These are phyloP conservation scores for Mythimna lalbum DNA, from an alignment of 2,888 invertebrate species.

Conservation along the genomic window DNA sequence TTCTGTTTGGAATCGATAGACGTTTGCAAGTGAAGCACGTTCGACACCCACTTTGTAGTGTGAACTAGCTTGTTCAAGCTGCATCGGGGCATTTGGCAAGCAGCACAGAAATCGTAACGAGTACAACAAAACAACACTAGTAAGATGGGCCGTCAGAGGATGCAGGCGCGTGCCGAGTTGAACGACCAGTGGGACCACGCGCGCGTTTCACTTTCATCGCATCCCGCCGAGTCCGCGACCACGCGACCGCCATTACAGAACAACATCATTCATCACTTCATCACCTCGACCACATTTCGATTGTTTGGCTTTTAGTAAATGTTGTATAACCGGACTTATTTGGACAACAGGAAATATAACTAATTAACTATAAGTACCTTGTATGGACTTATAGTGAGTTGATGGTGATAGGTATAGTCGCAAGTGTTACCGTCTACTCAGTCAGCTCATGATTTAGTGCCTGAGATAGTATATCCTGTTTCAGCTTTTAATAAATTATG, in stretches of 20 bases:
- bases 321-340: slow-evolving; percentile 29
- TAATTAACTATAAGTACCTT: background rate
- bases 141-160: slow-evolving; percentile 76
- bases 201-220: slow-evolving; percentile 88
- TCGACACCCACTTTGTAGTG: slow-evolving; percentile 3
- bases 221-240: slow-evolving; percentile 73
- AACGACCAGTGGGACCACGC: slow-evolving; percentile 86
- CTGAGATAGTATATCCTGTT: background rate
- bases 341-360: slow-evolving; percentile 17
- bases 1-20: slow-evolving; percentile 16
- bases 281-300: slow-evolving; percentile 57
- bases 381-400: background rate
- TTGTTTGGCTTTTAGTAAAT: slow-evolving; percentile 45
- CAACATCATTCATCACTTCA: slow-evolving; percentile 72
- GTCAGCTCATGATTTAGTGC: background rate
- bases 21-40: slow-evolving; percentile 24
- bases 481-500: background rate
- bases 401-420: background rate
- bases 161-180: slow-evolving; percentile 90
- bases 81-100: slow-evolving; percentile 41
- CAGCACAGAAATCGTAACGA: slow-evolving; percentile 65
- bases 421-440: background rate
- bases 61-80: slow-evolving; percentile 26
- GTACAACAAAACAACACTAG: slow-evolving; percentile 76
- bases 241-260: slow-evolving; percentile 68